These are phyloP conservation scores for Gobiocypris rarus DNA, from an alignment of 2,113 vertebrate genomes.

Conservation along the genomic window DNA sequence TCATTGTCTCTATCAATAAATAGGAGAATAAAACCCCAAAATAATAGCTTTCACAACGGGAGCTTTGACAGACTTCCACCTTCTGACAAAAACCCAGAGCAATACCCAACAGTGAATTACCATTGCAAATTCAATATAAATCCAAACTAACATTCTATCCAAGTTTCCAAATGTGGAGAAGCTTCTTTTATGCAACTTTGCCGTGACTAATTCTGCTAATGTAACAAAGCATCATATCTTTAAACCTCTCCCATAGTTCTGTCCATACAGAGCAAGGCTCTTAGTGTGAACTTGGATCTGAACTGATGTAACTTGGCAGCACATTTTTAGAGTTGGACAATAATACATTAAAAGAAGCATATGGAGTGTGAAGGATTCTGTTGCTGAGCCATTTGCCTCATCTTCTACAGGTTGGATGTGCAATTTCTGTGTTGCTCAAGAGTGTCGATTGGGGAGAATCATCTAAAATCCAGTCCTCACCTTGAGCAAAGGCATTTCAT, in stretches of 20 bases:
- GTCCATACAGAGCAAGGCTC: conserved; percentile 15
- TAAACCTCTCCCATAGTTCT: conserved; percentile 23
- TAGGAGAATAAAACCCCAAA: neutral
- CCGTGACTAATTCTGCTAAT: conserved; percentile 73
- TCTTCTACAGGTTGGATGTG: conserved; percentile 35
- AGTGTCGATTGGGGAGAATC: conserved; percentile 21
- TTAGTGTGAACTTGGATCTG: conserved; percentile 25
- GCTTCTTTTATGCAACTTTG: conserved; percentile 54
- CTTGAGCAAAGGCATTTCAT: conserved; percentile 8
- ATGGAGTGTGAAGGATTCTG: conserved; percentile 20
- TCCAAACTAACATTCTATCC: conserved; percentile 68
- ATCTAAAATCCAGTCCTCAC: neutral
- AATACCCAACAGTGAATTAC: conserved; percentile 70
- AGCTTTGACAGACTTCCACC: conserved; percentile 57
- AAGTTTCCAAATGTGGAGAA: conserved; percentile 69
- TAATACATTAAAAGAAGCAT: conserved; percentile 9
- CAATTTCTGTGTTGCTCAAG: conserved; percentile 7
- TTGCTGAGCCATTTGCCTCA: conserved; percentile 7
- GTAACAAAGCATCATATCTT: conserved; percentile 71
- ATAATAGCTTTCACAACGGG: conserved; percentile 34
- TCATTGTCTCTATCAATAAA: neutral
- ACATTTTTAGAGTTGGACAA: neutral
- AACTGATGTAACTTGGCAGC: conserved; percentile 32
- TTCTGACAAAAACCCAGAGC: conserved; percentile 66
- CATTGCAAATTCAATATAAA: conserved; percentile 71